Base-by-base conservation (phyloP, 2,888 invertebrate genomes). In the Hirtodrosophila confusa region DNA sequence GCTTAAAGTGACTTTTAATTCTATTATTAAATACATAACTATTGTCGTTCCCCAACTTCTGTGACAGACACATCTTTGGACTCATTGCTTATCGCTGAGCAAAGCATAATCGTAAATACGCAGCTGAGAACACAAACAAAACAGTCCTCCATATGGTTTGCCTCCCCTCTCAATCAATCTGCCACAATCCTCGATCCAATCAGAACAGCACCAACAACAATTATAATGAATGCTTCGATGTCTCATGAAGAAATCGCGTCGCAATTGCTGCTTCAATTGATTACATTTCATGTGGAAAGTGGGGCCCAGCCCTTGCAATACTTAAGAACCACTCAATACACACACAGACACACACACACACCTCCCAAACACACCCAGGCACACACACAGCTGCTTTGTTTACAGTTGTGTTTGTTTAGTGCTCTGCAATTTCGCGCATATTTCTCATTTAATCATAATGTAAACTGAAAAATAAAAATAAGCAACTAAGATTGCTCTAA, bases 401-500 rank as follows among this genome's bases (percentile, higher is more conserved):
- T 11, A 33, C 17, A 44, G 29, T 27, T 48, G 31, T 45, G 40
- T 61, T 61, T 51, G 62, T 31, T 51, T 31, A n/a, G 8, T 58
- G 50, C 61, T 40, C 37, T 68, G 82, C 58, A 66, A 65, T 78
- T 73, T 68, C 56, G 67, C 45, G 58, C 54, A 68, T 71, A 55
- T 63, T 67, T 66, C 50, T 53, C 67, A 47, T 68, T 75, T 84
- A 68, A 69, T 73, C 75, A 63, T 65, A 50, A 66, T 23, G 43
- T 65, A 71, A 78, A 70, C 73, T 48, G 23, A 3, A 48, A 43
- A 41, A 35, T 37, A 53, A 44, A 33, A 39, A 27, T 39, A 47
- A 31, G n/a, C 17, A 17, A 17, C 17, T 17, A 43, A 23, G 8
- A 4, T 1, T 27, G 27, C 27, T 27, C 27, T 27, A 27, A 27